These are phyloP conservation scores for Paraescarpia echinospica DNA, from an alignment of 1,140 invertebrate genomes.

Conservation along the genomic window DNA sequence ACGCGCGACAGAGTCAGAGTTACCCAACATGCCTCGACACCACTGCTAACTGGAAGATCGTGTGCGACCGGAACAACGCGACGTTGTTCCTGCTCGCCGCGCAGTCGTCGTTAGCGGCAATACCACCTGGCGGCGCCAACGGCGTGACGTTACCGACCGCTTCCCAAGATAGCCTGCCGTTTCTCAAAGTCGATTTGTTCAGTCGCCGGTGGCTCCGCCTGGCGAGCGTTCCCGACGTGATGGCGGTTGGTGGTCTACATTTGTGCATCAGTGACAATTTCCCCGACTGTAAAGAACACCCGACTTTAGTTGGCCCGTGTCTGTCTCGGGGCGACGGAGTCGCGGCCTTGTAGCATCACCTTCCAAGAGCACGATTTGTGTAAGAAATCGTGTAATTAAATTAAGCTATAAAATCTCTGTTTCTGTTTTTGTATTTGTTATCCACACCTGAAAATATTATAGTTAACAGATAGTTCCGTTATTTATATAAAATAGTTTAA, in stretches of 20 bases:
- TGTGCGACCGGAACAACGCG: constrained; percentile 11
- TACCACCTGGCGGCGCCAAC: not conserved
- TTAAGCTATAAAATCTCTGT: not conserved
- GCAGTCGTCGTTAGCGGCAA: not conserved
- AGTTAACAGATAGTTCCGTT: too few relatives aligned
- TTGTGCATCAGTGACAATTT: constrained; percentile 21
- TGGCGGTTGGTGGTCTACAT: constrained; percentile 6
- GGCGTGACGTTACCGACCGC: not conserved
- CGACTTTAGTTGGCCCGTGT: not conserved
- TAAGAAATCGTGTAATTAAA: not conserved
- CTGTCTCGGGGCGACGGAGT: not conserved
- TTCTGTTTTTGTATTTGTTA: not conserved
- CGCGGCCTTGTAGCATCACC: not conserved
- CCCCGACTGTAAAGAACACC: not conserved
- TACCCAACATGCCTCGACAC: not conserved
- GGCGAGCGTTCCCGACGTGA: constrained; percentile 13
- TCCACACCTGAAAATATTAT: too few relatives aligned
- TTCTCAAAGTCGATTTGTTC: constrained; percentile 12
- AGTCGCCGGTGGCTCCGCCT: constrained; percentile 16
- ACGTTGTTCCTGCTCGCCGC: constrained; percentile 11
- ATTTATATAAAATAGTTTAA: too few relatives aligned
- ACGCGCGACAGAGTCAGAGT: constrained; percentile 14
- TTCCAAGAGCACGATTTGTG: not conserved
- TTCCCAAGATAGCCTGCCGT: constrained; percentile 15
- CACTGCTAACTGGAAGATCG: not conserved